Conservation (phyloP, 2,797 vertebrate species). For the Etheostoma nigrum region DNA sequence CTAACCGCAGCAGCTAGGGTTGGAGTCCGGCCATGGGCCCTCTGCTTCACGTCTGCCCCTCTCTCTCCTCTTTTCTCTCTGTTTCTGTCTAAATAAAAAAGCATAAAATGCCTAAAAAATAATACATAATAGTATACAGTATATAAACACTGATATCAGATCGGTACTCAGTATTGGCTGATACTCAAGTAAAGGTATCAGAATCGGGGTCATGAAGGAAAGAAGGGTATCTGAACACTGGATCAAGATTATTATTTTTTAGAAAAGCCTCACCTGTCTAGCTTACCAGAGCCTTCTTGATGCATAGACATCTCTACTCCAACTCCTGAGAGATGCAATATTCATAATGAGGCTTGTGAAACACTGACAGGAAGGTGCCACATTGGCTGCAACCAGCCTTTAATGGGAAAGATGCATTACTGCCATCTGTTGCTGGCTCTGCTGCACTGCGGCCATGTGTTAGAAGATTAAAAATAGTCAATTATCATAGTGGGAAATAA, state of each 20-base stretch:
- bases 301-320: slow-evolving; percentile 17
- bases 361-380: slow-evolving; percentile 46
- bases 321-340: slow-evolving; percentile 23
- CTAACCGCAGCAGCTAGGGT: no score
- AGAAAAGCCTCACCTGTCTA: slow-evolving; percentile 7
- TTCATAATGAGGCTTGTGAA: slow-evolving; percentile 55
- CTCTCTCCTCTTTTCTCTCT: no score
- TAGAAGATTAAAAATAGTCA: slow-evolving; percentile 55
- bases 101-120: no score
- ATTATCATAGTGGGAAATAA: slow-evolving; percentile 54
- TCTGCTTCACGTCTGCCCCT: no score
- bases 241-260: slow-evolving; percentile 4
- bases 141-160: no score
- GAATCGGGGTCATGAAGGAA: no score
- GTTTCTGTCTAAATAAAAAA: no score
- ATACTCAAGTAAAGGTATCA: no score
- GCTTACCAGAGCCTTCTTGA: neutral
- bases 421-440: slow-evolving; percentile 77
- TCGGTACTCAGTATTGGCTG: no score
- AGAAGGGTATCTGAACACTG: no score
- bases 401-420: slow-evolving; percentile 54
- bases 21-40: no score
- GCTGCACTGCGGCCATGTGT: slow-evolving; percentile 65
- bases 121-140: no score
- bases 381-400: slow-evolving; percentile 10